Evolutionary conservation across 1,140 invertebrate genomes (phyloP), one percentile per base, ranked within the genome.

Genomic region (Euschistus heros): DNA sequence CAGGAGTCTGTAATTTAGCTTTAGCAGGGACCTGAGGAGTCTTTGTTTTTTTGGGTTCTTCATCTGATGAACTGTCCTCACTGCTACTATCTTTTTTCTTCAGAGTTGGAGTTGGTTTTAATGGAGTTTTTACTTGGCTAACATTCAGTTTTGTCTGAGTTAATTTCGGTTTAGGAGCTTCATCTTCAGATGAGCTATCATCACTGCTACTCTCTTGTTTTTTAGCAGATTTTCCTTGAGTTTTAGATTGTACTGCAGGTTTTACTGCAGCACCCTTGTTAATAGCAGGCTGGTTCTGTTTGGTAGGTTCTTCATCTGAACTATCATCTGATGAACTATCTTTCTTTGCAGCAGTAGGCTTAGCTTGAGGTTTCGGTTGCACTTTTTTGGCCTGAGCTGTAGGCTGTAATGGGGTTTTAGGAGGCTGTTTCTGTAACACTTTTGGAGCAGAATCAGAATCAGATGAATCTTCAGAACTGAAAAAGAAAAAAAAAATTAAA

Each of bases 281-380:
- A 18, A 50, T 63, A 22, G 63, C 44, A 50, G 22, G 14, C 2
- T 24, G 59, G 30, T 10, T 61, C 10, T 15, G 22, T 22, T 61
- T 61, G 17, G 26, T 27, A 15, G 59, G 22, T 18, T 73, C 71
- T 66, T 76, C 74, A 20, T 75, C 75, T 62, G 74, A 76, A 64
- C 71, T 72, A 6, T 76, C 75, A 4, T 79, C 78, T 14, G 75
- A 75, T 50, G 73, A 76, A 4, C 75, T 75, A 62, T 77, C 70
- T 62, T 73, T 71, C 69, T 79, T 76, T 26, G 77, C 77, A 10
- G 71, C 68, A 57, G 70, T 66, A 22, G 68, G 57, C 22, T 17
- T 44, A 13, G 69, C 66, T 62, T 68, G 63, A 27, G 67, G 33
- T 44, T n/a, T 72, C 1, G 68, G 62, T 46, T 7, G 55, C 2